phyloP scores from a whole-genome alignment of 2,113 vertebrate species.

The Motacilla tschutschensis region DNA sequence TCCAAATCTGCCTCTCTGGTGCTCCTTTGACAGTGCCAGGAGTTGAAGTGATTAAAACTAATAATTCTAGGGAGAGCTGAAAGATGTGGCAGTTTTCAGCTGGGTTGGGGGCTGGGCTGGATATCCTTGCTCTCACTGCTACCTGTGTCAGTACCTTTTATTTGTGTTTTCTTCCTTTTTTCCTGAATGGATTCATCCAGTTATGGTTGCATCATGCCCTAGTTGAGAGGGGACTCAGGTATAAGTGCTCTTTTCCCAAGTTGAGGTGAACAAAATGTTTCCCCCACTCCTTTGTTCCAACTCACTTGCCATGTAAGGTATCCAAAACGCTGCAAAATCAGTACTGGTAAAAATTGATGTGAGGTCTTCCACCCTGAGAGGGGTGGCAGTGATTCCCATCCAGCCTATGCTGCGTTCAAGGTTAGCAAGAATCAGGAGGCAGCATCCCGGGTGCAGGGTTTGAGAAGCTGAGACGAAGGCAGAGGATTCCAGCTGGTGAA shows the following conservation, averaged over 20 bases:
- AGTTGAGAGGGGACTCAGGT: neutral
- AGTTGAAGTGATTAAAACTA: neutral
- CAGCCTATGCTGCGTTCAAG: neutral
- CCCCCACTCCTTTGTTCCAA: neutral
- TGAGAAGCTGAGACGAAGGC: neutral
- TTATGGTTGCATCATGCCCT: neutral
- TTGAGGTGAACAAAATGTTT: neutral
- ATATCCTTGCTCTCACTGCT: neutral
- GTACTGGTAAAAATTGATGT: neutral
- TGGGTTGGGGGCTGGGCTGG: neutral
- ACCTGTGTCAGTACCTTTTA: neutral
- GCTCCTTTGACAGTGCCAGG: neutral
- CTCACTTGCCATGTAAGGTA: neutral
- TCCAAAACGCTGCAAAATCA: neutral
- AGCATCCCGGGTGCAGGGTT: neutral
- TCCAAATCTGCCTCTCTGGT: accelerated
- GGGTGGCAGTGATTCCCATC: neutral
- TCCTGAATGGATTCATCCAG: neutral
- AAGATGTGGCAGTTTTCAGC: neutral
- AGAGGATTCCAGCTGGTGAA: neutral
- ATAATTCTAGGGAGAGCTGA: neutral
- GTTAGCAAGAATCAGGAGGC: neutral
- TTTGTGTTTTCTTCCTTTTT: neutral
- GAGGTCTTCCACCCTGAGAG: neutral
- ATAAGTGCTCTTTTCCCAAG: neutral